These are phyloP conservation scores for Aelia acuminata DNA, from an alignment of 2,888 invertebrate species.

Conservation along the genomic window DNA sequence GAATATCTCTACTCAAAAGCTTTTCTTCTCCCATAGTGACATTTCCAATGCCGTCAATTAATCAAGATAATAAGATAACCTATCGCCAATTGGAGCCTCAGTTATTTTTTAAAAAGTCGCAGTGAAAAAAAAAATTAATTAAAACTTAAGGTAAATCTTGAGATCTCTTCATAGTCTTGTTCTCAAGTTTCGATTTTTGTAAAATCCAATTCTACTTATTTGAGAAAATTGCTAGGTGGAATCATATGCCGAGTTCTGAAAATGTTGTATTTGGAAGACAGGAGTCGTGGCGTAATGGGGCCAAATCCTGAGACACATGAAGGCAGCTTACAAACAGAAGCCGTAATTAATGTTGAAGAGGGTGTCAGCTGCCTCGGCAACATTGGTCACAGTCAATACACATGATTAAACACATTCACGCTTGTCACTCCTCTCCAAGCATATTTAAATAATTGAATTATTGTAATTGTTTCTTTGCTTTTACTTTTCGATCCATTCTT, in stretches of 20 bases:
- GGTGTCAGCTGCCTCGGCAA: background rate
- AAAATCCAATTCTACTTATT: background rate
- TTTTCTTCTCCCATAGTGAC: background rate
- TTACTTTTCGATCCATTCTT: background rate
- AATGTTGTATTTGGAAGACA: background rate
- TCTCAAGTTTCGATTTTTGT: background rate
- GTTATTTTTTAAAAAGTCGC: slow-evolving; percentile 8
- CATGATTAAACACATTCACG: slow-evolving; percentile 30
- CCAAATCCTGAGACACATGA: background rate
- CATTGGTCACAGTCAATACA: slow-evolving; percentile 21
- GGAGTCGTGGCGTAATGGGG: background rate
- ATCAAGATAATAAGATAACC: background rate
- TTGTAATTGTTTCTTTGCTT: background rate
- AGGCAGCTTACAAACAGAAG: slow-evolving; percentile 12
- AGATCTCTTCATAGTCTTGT: background rate
- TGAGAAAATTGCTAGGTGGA: background rate
- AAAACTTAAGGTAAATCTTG: background rate
- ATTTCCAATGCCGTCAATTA: slow-evolving; percentile 18
- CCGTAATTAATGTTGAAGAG: slow-evolving; percentile 27
- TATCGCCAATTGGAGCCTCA: background rate
- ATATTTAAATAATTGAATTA: background rate
- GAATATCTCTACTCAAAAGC: slow-evolving; percentile 13
- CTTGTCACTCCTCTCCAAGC: background rate
- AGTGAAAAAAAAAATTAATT: slow-evolving; percentile 4
- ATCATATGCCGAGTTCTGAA: background rate